Evolutionary conservation across 1,140 invertebrate genomes (phyloP), one percentile per base, ranked within the genome.

Genomic region (Pararge aegeria): DNA sequence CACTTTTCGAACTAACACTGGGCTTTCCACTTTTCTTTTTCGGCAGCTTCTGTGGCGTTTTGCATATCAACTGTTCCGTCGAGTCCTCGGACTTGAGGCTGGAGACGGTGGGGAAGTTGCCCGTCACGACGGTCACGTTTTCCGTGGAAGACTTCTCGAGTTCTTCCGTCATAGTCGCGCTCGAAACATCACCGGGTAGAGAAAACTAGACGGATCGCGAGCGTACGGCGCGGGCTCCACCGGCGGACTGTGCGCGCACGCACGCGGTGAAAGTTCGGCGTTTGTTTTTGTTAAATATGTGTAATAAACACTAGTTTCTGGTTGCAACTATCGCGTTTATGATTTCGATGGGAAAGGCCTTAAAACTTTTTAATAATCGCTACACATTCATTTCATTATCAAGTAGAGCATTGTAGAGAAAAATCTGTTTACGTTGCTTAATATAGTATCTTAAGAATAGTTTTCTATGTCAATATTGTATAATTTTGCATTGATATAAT

Each of bases 61-160:
- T 92, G 68, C 90, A 91, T 37, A 92, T 92, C 30, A 92, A 61
- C 53, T 91, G 91, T 64, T 92, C 91, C 0, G 90, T 91, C 18
- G 92, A 92, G 61, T 83, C 83, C 70, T 90, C 84, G 12, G 87
- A 90, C 56, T 90, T 83, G 38, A 88, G 72, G 55, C 86, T 88
- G 65, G 89, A 90, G 46, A 89, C 79, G 6, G 89, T 90, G 24
- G 75, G 67, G 66, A 75, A 78, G 44, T 80, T 70, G 42, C 74
- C 78, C 57, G 80, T 72, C 37, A 71, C 70, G 18, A 75, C 75
- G 13, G 75, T 78, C 15, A 75, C 79, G 64, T 75, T 78, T 52
- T 75, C 77, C 66, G 71, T 68, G 46, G 66, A 69, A 44, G 70
- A 70, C 29, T 62, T 66, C 55, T 69, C 66, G 34, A 61, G 66